Base-by-base conservation (phyloP, 2,113 vertebrate genomes). In the Tichodroma muraria region DNA sequence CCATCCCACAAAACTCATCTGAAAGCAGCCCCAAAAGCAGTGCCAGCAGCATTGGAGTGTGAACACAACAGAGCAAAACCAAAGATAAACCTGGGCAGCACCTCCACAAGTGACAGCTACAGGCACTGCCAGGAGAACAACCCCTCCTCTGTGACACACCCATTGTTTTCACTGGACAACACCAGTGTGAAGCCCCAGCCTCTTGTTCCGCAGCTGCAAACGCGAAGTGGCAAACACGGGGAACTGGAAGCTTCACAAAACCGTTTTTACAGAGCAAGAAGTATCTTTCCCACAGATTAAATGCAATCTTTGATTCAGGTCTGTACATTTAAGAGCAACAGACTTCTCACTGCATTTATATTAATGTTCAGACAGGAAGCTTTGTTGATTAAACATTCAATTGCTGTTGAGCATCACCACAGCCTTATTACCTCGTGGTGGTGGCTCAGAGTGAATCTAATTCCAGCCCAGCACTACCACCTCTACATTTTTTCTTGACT, bases 341-440 rank as follows among this genome's bases (percentile, higher is more conserved):
- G n/a, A 71, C 37, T 64, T 57, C 31, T 64, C 40, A 47, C 12
- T 50, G 54, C 49, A 57, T 81, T 82, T 57, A 54, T 40, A 66
- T 35, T 69, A 81, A 83, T 89, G 28, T 42, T 76, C 59, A 85
- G 75, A 77, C 0, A 0, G 40, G 27, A 84, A 84, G 52, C 63
- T 69, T 63, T 68, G 77, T 81, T 89, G 81, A 94, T 89, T 84
- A 90, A 94, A 83, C 86, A 80, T 85, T 92, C 83, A 85, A 11
- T 60, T 87, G 38, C 76, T 68, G 33, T 24, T 82, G 88, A 89
- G 69, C 20, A 35, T 64, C 57, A 73, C 35, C 60, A 33, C 82
- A 88, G 75, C 47, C 53, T 92, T 79, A 75, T 75, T 93, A 80
- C 76, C 59, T 77, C 8, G 6, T 45, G 25, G 73, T 61, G 42